Conservation (phyloP, 2,797 vertebrate genomes). For the Pangasius krempfi region DNA sequence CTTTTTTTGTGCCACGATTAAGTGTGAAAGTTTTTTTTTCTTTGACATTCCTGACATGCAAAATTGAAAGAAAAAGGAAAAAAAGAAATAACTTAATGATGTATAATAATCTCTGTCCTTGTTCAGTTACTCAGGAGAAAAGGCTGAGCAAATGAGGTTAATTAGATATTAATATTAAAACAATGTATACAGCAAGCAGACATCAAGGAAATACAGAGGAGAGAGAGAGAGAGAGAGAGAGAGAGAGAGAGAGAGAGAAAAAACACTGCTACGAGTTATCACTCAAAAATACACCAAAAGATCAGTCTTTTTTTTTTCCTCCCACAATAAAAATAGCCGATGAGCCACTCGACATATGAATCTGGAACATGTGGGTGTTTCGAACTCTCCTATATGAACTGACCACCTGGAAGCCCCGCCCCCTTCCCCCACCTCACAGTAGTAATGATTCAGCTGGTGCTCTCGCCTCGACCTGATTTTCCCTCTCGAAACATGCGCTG, state of each 20-base stretch:
- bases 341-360: background rate
- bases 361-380: background rate
- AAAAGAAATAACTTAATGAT: constrained; percentile 32
- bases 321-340: too few relatives aligned
- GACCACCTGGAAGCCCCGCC: background rate
- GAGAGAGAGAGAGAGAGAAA: background rate
- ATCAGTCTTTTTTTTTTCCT: background rate
- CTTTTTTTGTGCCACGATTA: too few relatives aligned
- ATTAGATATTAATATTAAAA: constrained; percentile 57
- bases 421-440: background rate
- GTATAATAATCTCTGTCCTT: constrained; percentile 27
- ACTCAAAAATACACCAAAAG: background rate
- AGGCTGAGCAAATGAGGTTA: constrained; percentile 41
- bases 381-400: background rate
- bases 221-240: constrained; percentile 1
- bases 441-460: background rate
- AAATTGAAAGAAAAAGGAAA: background rate
- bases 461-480: background rate
- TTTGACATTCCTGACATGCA: background rate
- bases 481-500: background rate
- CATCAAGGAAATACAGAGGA: background rate
- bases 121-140: constrained; percentile 4
- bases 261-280: background rate
- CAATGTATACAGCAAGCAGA: constrained; percentile 10
- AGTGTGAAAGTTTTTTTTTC: background rate